Evolutionary conservation across 2,797 vertebrate genomes (phyloP).

Genomic region (Momotus momota): DNA sequence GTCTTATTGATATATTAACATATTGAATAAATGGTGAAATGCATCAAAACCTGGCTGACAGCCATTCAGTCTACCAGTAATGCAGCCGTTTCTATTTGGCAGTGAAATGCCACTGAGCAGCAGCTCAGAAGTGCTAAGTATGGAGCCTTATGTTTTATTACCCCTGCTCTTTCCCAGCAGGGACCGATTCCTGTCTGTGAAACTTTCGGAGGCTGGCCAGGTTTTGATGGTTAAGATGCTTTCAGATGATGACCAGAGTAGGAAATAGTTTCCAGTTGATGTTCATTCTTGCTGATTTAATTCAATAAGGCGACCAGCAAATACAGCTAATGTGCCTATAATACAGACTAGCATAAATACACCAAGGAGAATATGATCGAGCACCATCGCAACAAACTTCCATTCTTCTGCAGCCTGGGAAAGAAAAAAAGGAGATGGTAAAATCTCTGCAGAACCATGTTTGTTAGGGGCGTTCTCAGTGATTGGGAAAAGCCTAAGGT

Average conservation of each 20-base stretch:
- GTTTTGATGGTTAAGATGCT: neutral
- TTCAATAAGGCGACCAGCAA: constrained; percentile 94
- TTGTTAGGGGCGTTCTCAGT: neutral
- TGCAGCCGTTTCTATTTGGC: neutral
- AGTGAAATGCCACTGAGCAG: neutral
- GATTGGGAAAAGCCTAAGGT: neutral
- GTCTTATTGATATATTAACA: neutral
- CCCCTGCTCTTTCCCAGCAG: neutral
- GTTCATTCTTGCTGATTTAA: constrained; percentile 87
- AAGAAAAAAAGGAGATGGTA: constrained; percentile 32
- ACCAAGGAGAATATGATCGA: constrained; percentile 94
- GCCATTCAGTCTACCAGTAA: neutral
- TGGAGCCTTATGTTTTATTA: neutral
- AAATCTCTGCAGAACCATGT: neutral
- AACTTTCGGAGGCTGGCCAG: neutral
- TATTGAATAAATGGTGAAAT: constrained; percentile 28
- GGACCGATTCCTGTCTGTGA: neutral
- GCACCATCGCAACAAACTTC: constrained; percentile 97
- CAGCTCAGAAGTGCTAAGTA: neutral
- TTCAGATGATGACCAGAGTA: neutral
- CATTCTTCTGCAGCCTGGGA: constrained; percentile 93
- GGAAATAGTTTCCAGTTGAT: constrained; percentile 1
- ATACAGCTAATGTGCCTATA: constrained; percentile 89
- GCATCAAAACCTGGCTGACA: neutral
- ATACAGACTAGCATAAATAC: constrained; percentile 96